Percentiles rank a stretch among this genome's conserved stretches.
Evolutionary conservation across 2,113 vertebrate genomes (phyloP).

Genomic region (Microtus richardsoni): DNA sequence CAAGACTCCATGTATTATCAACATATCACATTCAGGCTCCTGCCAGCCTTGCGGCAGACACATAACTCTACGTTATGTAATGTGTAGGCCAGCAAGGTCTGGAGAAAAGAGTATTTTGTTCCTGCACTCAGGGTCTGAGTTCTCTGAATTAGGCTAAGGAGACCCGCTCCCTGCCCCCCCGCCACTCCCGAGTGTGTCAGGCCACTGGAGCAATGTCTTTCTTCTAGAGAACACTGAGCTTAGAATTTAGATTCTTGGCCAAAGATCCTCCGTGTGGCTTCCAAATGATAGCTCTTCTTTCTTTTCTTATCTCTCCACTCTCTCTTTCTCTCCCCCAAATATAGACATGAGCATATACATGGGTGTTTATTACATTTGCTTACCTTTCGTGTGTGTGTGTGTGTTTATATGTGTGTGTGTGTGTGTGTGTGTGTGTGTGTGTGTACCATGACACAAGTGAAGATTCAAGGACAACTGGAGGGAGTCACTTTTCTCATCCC

Average conservation of each 20-base stretch:
- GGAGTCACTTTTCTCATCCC: background rate
- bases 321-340: background rate
- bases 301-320: no score
- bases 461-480: background rate
- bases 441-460: background rate
- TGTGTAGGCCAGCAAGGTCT: background rate
- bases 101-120: slow-evolving; percentile 34
- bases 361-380: no score
- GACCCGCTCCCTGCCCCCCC: no score
- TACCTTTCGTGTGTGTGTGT: background rate
- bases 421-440: background rate
- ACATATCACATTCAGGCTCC: background rate
- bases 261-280: background rate
- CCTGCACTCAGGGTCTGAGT: background rate
- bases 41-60: slow-evolving; percentile 4
- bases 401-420: background rate
- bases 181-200: background rate
- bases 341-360: background rate
- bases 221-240: background rate
- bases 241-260: no score
- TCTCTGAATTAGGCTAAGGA: background rate
- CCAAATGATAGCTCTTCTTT: background rate
- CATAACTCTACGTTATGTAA: slow-evolving; percentile 24
- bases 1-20: slow-evolving; percentile 55
- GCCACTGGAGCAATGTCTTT: background rate